Evolutionary conservation across 2,888 invertebrate genomes (phyloP), one percentile per base, ranked within the genome.

Genomic region (Eurytoma adleriae): DNA sequence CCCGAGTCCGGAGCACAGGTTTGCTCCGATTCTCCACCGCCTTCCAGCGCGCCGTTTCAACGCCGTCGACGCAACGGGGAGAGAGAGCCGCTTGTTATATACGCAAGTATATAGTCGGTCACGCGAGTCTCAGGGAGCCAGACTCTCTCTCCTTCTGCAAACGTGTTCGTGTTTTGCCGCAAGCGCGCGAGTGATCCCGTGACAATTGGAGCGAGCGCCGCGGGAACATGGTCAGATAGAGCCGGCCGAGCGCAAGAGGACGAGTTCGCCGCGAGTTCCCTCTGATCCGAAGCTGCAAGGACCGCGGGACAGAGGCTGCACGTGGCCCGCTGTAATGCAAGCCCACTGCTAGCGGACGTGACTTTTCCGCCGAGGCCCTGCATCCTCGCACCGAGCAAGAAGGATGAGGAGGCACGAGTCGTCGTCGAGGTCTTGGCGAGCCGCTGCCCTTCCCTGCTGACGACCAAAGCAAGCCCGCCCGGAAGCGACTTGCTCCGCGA

Each of bases 351-450:
- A 75, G 56, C 52, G n/a, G 27, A 78, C n/a, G 18, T 54, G 18
- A 5, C 54, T 16, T 40, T 16, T 40, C 40, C 40, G 64, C 70
- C 70, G 61, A 66, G 79, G 79, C 40, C 40, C 40, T 10, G 70
- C 12, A 61, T 50, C 74, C 80, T 79, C 82, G 80, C 62, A 77
- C 59, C 30, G 30, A 7, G 73, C n/a, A 27, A 74, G 62, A 75
- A 88, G 81, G 87, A 90, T 88, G 90, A 87, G 87, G 89, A 89
- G 86, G 83, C 88, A 87, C 85, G 88, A 84, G 85, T 86, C 71
- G 27, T 59, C 68, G 61, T 52, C 75, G 30, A 50, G 78, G 66
- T 80, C 83, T 61, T 79, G 83, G 82, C 82, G 84, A 82, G 83
- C 69, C 30, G 50, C 52, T 83, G 84, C 83, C 83, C 80, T 84